Percentiles rank a stretch among this genome's conserved stretches.
Evolutionary conservation across 2,888 invertebrate species (phyloP).

Genomic region (Pristionchus arcanus): DNA sequence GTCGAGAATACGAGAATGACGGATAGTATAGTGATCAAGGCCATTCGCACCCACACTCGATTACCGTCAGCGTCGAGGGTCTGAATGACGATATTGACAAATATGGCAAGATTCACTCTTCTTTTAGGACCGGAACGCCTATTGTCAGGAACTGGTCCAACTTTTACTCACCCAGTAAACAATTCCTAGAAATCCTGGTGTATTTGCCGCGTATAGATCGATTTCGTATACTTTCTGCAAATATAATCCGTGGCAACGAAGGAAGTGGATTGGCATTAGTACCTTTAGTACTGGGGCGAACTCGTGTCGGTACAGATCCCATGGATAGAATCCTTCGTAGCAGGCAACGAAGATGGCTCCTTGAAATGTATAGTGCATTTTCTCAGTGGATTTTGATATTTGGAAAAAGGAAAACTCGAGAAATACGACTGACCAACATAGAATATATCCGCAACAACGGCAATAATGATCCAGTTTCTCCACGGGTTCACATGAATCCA

Average conservation of each 20-base stretch:
- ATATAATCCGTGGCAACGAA: too few species aligned
- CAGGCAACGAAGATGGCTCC: neutral
- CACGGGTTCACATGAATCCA: neutral
- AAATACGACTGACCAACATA: neutral
- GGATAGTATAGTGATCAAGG: neutral
- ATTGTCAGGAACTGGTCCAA: too few species aligned
- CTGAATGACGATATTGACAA: too few species aligned
- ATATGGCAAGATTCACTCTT: too few species aligned
- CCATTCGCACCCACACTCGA: neutral
- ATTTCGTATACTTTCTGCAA: neutral
- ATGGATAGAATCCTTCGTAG: neutral
- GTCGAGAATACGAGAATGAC: neutral
- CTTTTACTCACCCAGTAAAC: slow-evolving; percentile 32
- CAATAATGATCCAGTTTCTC: neutral
- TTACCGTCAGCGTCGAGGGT: neutral
- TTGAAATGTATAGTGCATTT: too few species aligned
- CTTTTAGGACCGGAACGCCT: too few species aligned
- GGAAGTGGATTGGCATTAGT: too few species aligned
- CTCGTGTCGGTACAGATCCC: neutral
- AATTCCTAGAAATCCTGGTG: neutral
- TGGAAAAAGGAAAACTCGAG: too few species aligned
- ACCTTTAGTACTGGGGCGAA: neutral
- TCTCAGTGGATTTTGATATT: too few species aligned
- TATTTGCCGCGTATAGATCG: neutral
- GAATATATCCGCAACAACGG: neutral